Evolutionary conservation across 2,797 vertebrate genomes (phyloP).

Genomic region (Babyrousa celebensis): DNA sequence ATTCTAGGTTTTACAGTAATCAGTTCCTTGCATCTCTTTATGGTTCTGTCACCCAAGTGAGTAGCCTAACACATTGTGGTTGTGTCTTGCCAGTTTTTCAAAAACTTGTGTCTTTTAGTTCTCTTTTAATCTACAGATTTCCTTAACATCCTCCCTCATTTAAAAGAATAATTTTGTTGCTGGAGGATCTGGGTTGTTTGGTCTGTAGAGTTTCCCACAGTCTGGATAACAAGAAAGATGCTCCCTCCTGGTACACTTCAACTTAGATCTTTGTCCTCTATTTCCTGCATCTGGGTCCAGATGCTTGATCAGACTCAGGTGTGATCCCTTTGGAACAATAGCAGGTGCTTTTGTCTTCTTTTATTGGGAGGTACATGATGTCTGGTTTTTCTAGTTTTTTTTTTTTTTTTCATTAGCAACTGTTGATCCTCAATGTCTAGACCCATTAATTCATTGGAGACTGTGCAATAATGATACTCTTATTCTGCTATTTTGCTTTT

Average conservation of each 20-base stretch:
- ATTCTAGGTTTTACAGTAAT: background rate
- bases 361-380: background rate
- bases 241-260: no score
- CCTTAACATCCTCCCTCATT: background rate
- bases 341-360: background rate
- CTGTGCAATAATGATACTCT: background rate
- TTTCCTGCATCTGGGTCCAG: background rate
- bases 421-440: background rate
- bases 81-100: background rate
- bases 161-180: background rate
- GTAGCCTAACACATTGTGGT: background rate
- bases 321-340: background rate
- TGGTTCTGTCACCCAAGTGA: background rate
- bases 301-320: background rate
- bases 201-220: background rate
- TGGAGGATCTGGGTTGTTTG: background rate
- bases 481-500: constrained; percentile 36
- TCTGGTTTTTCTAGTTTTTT: background rate
- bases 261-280: background rate
- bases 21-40: background rate
- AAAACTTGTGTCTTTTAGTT: background rate
- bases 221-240: background rate
- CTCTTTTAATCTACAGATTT: background rate
- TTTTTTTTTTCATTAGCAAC: constrained; percentile 19
- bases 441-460: background rate